Evolutionary conservation across 2,888 invertebrate genomes (phyloP), one percentile per base, ranked within the genome.

Genomic region (Philaethria dido): DNA sequence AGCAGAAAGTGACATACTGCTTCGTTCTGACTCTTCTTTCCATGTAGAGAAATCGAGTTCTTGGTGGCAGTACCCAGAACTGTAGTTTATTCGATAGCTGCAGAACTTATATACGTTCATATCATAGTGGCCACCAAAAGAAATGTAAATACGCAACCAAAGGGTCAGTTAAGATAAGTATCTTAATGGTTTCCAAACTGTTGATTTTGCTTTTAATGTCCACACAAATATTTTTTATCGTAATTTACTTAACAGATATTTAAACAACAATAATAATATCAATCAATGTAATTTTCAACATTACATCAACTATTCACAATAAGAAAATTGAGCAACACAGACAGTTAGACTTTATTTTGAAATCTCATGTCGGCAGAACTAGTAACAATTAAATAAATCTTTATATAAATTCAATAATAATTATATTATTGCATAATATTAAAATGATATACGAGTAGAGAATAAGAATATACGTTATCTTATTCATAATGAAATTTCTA

Each of bases 281-380:
- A 39, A 57, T 57, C n/a, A 42, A 57, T 42, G 22, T 22, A 22
- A 22, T 42, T 20, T 25, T 36, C 55, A 39, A 39, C n/a, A 39
- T 36, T 36, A 55, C 9, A n/a, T 25, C 4, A 55, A 55, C 22
- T n/a, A 22, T 22, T 57, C n/a, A 42, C 39, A 39, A 22, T 57
- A 22, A 22, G 57, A 57, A 39, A n/a, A 42, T 42, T 42, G 11
- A 11, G 39, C 42, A 57, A 36, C 22, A n/a, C 3, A 9, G 22
- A 42, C 57, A 39, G 42, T 42, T n/a, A 22, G 36, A 39, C n/a
- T 39, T 36, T 20, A 39, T 14, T 36, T 57, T 42, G 22, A 22
- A 42, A 42, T 22, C n/a, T 22, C 13, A 42, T 25, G 39, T n/a
- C 42, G 13, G n/a, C 0, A 42, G 39, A 22, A 11, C 14, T 5